Evolutionary conservation across 2,113 vertebrate species (phyloP), one percentile per base, ranked within the genome.

Genomic region (Nerophis ophidion): DNA sequence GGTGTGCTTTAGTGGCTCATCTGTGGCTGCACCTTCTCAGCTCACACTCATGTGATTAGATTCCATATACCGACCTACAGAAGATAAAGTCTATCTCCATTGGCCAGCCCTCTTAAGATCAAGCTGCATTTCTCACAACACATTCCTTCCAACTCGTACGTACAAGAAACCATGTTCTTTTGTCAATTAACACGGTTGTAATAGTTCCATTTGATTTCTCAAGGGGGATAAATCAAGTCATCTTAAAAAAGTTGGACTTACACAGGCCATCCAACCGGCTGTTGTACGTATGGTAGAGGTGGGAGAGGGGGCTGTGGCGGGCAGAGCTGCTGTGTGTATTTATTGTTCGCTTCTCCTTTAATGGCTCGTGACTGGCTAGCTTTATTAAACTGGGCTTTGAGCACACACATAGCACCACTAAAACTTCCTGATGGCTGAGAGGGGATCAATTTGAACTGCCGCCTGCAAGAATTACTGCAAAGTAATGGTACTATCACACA

Each of bases 351-450:
- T 65, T 64, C 71, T 69, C 74, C 70, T 83, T 86, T 88, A 89
- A 87, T 72, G 65, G 82, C 83, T 89, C 70, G 68, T 85, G 88
- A 90, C 88, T 75, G 71, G 70, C 79, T 76, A 76, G 84, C 86
- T 90, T 90, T 90, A 91, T 91, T 91, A 91, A 91, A 89, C 89
- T 90, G 90, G 89, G 90, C 87, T 90, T 89, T 89, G 83, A 87
- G 76, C 83, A 70, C 80, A 83, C 90, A 78, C 89, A 88, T 42
- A 85, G 86, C 89, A 76, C 82, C 86, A 88, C 82, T 90, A 91
- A 90, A 89, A 87, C 83, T 81, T 83, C 79, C 84, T 84, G 85
- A 90, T 81, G 75, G 84, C 76, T 74, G 78, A 82, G 70, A 51
- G 61, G 88, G 84, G 89, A 90, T 90, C 88, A 83, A 88, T 89